These are phyloP conservation scores for Trichomalopsis sarcophagae DNA, from an alignment of 1,140 invertebrate genomes.

Conservation along the genomic window DNA sequence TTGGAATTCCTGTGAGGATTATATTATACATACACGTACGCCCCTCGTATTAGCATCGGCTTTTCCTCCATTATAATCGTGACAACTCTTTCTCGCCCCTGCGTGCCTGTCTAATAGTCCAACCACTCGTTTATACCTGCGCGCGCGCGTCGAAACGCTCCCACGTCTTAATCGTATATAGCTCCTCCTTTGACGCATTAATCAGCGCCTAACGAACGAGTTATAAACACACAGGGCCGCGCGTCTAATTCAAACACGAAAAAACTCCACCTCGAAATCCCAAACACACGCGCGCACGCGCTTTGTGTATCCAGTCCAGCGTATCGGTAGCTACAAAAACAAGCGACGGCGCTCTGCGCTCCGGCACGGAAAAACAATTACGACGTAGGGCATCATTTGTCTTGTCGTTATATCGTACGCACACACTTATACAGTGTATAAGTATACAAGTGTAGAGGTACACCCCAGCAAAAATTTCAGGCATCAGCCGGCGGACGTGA, in stretches of 20 bases:
- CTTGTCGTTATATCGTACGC: neutral
- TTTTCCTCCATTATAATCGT: too few species aligned
- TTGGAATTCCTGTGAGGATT: neutral
- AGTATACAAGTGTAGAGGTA: neutral
- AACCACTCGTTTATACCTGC: neutral
- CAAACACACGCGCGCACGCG: neutral
- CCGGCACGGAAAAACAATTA: slow-evolving; percentile 9
- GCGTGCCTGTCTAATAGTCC: neutral
- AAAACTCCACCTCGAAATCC: neutral
- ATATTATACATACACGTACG: neutral
- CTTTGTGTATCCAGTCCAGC: neutral
- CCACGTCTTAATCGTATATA: neutral
- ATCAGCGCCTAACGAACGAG: neutral
- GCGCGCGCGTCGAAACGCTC: neutral
- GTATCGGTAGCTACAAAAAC: neutral
- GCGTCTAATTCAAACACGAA: neutral
- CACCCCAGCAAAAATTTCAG: neutral
- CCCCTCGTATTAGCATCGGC: too few species aligned
- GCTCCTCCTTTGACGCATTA: neutral
- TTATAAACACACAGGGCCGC: neutral
- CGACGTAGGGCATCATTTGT: slow-evolving; percentile 6
- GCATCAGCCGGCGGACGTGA: slow-evolving; percentile 21
- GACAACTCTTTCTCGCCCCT: neutral
- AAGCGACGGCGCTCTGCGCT: neutral
- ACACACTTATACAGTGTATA: too few species aligned